Evolutionary conservation across 2,888 invertebrate species (phyloP), one percentile per base, ranked within the genome.

Genomic region (Hanleya hanleyi): DNA sequence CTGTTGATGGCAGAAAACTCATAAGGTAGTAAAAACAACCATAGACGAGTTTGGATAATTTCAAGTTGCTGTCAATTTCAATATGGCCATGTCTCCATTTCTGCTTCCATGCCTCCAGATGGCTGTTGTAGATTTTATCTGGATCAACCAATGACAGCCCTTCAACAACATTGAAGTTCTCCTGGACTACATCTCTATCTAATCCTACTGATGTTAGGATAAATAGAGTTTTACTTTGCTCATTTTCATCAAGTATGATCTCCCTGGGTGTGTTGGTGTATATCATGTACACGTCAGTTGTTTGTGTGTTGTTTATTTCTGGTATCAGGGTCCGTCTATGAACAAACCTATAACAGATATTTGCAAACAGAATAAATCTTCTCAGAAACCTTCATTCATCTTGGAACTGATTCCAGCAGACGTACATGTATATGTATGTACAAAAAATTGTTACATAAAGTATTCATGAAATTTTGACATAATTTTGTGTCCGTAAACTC

Each of bases 11-110:
- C 67, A 85, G 73, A 22, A 78, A 77, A 66, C 78, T 77, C 37
- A 83, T 70, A 38, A 88, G 75, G 76, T 88, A 84, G 73, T 84
- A 87, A 51, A 83, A 81, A 29, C 82, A 69, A 47, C 82, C 78
- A 62, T 77, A 68, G 22, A 76, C 71, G 9, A 76, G 67, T 61
- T 83, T 83, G 36, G 75, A 74, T 33, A 84, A 75, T 35, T 81
- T 73, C 12, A 67, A 35, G 49, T 84, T 76, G 22, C 79, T 80
- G 18, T 70, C 67, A 35, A 81, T 37, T 15, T 75, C 77, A 18
- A 81, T 75, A 33, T 69, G 22, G 22, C 81, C 78, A 32, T 62
- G 37, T 2, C 15, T 47, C 79, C 80, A 80, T 32, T 73, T 76
- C 22, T 75, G 41, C 18, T 64, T 35, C 84, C 84, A 85, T 7